Evolutionary conservation across 2,888 invertebrate species (phyloP).

Genomic region (Aromia moschata): DNA sequence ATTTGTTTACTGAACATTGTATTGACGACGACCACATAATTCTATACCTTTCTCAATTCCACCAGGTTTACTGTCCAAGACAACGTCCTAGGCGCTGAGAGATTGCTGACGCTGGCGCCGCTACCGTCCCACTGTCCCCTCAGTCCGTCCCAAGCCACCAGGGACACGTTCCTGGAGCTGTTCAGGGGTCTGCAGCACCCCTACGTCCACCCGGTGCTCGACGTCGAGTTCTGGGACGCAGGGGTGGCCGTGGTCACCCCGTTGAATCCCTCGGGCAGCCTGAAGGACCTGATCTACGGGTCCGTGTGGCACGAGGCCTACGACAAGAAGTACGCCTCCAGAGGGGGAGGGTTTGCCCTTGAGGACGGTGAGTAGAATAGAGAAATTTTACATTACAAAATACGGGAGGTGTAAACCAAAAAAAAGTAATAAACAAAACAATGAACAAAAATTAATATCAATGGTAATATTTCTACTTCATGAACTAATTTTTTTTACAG

Average conservation of each 20-base stretch:
- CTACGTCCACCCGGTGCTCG: slow-evolving; percentile 89
- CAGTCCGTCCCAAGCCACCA: slow-evolving; percentile 70
- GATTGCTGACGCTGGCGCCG: slow-evolving; percentile 78
- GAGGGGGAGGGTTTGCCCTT: slow-evolving; percentile 56
- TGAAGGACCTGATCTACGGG: slow-evolving; percentile 87
- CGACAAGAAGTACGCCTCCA: slow-evolving; percentile 53
- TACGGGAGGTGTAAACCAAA: no score
- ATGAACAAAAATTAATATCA: no score
- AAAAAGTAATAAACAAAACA: no score
- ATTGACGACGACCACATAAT: no score
- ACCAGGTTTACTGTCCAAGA: slow-evolving; percentile 84
- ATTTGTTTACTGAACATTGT: no score
- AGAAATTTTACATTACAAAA: no score
- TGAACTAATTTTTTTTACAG: slow-evolving; percentile 77
- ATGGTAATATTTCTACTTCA: no score
- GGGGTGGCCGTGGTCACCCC: slow-evolving; percentile 81
- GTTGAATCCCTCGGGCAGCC: slow-evolving; percentile 83
- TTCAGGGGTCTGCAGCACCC: slow-evolving; percentile 90
- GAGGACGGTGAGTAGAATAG: slow-evolving; percentile 49
- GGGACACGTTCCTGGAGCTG: slow-evolving; percentile 78
- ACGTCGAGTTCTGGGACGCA: slow-evolving; percentile 79
- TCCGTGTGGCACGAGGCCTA: slow-evolving; percentile 69
- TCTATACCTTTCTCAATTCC: no score
- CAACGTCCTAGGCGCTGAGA: slow-evolving; percentile 79
- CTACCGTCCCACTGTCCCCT: slow-evolving; percentile 73